Evolutionary conservation across 1,140 invertebrate species (phyloP), one percentile per base, ranked within the genome.

Genomic region (Amyelois transitella): DNA sequence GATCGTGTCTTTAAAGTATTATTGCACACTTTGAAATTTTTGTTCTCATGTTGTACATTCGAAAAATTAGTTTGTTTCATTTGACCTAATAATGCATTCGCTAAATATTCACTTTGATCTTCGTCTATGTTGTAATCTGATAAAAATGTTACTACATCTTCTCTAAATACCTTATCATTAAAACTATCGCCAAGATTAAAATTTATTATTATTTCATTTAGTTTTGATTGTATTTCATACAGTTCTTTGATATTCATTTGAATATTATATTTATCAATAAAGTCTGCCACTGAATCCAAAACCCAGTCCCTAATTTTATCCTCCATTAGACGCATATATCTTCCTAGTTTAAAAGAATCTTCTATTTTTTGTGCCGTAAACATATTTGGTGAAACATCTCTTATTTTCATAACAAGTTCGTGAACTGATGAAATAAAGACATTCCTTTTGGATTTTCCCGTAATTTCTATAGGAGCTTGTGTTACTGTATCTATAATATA

Each of bases 271-370:
- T 22, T 24, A 7, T 49, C 21, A 19, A 20, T 21, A 49, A 49
- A 22, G 6, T 24, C 21, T 49, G 1, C 18, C 19, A 22, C 14
- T 22, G 14, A 5, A 49, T 24, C 24, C n/a, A 24, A 51, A 25
- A 77, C 53, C 43, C 69, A 70, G 3, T 57, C 48, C 47, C 47
- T 64, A 1, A 78, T 18, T 43, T 69, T 65, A 24, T 55, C 55
- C 57, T 74, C 62, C 45, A 59, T 68, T 17, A 60, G 62, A 28
- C 64, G 52, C 25, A 62, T 51, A 51, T 32, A 51, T n/a, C n/a
- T n/a, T n/a, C n/a, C n/a, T n/a, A 20, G 50, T 55, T 60, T 52
- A 57, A 14, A 1, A n/a, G 2, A 38, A 38, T 3, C n/a, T 38
- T 38, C 17, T 38, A 4, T 8, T 38, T 38, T 38, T 38, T 1